These are phyloP conservation scores for Drosophila lutescens DNA, from an alignment of 2,888 invertebrate species.

Conservation along the genomic window DNA sequence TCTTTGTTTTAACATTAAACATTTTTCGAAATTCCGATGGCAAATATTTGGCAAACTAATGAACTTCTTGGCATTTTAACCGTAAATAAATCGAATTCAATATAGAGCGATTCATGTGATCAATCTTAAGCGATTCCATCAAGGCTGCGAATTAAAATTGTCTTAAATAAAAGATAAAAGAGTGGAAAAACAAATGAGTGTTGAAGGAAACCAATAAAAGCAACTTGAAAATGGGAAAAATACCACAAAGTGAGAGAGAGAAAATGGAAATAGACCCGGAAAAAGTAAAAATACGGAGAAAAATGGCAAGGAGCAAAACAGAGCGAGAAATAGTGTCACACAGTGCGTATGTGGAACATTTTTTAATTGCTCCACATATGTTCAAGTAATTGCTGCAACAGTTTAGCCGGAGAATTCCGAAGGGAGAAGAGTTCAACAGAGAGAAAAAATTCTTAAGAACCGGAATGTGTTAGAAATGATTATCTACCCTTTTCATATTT, in stretches of 20 bases:
- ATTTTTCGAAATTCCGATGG: conserved; percentile 13
- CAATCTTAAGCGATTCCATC: background rate
- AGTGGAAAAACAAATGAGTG: conserved; percentile 53
- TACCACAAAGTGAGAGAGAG: conserved; percentile 6
- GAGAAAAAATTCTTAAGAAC: background rate
- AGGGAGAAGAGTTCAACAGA: background rate
- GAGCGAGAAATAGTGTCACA: conserved; percentile 35
- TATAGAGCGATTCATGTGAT: conserved; percentile 3
- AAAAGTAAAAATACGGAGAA: conserved; percentile 33
- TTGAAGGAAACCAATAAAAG: conserved; percentile 33
- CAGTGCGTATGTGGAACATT: conserved; percentile 67
- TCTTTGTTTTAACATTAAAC: background rate
- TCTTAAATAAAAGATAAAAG: conserved; percentile 29
- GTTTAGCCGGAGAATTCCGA: conserved; percentile 45
- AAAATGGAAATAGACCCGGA: conserved; percentile 27
- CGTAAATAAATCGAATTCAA: conserved; percentile 13
- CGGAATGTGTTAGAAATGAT: background rate
- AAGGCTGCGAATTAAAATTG: conserved; percentile 9
- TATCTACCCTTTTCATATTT: no score
- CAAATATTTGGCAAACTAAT: conserved; percentile 36
- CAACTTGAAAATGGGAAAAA: conserved; percentile 8
- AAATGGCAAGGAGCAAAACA: conserved; percentile 25
- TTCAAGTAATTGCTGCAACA: conserved; percentile 63
- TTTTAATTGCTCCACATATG: conserved; percentile 73
- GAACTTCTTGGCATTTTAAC: background rate